Conservation (phyloP, 1,140 invertebrate species). For the Potamilus streckersoni region DNA sequence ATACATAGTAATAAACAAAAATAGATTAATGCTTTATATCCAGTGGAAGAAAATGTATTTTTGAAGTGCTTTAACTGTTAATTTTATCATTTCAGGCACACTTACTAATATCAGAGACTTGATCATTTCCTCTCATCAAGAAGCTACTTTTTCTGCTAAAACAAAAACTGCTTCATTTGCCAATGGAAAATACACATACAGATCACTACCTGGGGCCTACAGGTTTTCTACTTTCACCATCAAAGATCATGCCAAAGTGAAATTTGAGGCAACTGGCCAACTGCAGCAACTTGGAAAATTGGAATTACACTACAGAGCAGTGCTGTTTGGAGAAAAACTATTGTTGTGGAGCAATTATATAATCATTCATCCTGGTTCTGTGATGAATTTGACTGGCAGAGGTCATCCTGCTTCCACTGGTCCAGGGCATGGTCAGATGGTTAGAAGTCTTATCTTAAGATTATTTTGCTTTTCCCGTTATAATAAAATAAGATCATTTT, state of each 20-base stretch:
- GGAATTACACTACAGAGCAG: conserved; percentile 48
- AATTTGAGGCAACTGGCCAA: conserved; percentile 38
- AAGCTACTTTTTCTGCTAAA: conserved; percentile 41
- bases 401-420: conserved; percentile 39
- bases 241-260: conserved; percentile 43
- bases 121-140: conserved; percentile 48
- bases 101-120: conserved; percentile 50
- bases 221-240: conserved; percentile 50
- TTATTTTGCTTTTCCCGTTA: too few species aligned
- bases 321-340: conserved; percentile 40
- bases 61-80: not conserved
- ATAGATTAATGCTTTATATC: too few species aligned
- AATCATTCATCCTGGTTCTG: conserved; percentile 47
- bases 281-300: conserved; percentile 41
- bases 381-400: conserved; percentile 40
- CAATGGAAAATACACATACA: conserved; percentile 33
- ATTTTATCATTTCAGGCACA: conserved; percentile 36
- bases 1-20: too few species aligned
- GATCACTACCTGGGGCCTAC: conserved; percentile 42
- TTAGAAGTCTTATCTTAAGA: too few species aligned
- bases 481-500: too few species aligned
- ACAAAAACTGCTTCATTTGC: conserved; percentile 44
- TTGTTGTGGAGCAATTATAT: conserved; percentile 46
- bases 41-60: too few species aligned
- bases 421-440: conserved; percentile 36